These are phyloP conservation scores for Stomorhina lunata DNA, from an alignment of 2,888 invertebrate genomes.

Conservation along the genomic window DNA sequence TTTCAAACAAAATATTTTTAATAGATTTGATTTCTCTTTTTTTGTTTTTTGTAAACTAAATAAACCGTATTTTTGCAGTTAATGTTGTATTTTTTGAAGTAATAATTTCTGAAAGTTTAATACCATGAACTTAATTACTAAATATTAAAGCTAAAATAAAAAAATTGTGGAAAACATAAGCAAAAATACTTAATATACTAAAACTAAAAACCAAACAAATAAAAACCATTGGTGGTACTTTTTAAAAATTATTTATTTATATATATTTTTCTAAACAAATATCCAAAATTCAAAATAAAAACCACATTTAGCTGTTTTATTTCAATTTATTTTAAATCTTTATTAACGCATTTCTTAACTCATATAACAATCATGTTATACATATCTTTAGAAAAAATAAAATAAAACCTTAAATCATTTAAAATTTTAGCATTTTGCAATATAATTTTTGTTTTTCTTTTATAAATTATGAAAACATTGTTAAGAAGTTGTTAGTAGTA, in stretches of 20 bases:
- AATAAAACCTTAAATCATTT: neutral
- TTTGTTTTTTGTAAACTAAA: neutral
- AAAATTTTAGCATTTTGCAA: neutral
- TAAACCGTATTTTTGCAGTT: neutral
- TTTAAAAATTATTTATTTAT: neutral
- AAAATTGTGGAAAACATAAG: neutral
- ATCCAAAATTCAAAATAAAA: constrained; percentile 4
- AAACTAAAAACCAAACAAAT: neutral
- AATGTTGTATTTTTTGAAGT: constrained; percentile 23
- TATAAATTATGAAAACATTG: neutral
- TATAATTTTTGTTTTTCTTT: no score
- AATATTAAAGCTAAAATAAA: neutral
- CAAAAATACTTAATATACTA: constrained; percentile 17
- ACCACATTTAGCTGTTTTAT: neutral
- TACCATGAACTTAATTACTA: constrained; percentile 55
- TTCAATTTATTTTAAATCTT: constrained; percentile 39
- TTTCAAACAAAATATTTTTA: constrained; percentile 2
- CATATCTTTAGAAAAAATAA: neutral
- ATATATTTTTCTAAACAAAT: neutral
- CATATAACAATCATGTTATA: neutral
- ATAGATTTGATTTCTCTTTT: constrained; percentile 52
- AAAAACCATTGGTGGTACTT: neutral
- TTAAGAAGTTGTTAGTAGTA: neutral
- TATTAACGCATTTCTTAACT: constrained; percentile 43
- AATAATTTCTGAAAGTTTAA: constrained; percentile 45